These are phyloP conservation scores for Chamaea fasciata DNA, from an alignment of 2,113 vertebrate genomes.

Conservation along the genomic window DNA sequence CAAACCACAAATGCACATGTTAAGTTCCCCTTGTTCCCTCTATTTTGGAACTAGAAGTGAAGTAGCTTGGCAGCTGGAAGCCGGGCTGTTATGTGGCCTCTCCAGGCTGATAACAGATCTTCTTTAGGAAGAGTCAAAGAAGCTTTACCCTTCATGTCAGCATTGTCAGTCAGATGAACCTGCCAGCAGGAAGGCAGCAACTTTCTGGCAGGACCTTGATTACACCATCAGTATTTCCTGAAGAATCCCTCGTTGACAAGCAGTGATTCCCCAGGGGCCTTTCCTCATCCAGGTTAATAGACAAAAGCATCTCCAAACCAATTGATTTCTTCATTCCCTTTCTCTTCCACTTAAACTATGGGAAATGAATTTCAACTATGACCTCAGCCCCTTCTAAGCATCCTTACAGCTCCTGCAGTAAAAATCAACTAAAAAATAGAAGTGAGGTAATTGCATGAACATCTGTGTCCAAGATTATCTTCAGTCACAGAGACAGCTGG, in stretches of 20 bases:
- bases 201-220: neutral
- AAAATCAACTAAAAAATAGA: neutral
- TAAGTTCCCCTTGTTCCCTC: neutral
- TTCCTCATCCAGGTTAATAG: neutral
- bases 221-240: neutral
- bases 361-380: neutral
- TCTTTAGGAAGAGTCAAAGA: neutral
- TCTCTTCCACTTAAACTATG: neutral
- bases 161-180: neutral
- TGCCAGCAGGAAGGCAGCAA: neutral
- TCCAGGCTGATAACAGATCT: neutral
- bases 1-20: accelerated
- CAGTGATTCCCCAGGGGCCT: neutral
- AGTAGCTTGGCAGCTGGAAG: neutral
- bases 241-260: neutral
- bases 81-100: neutral
- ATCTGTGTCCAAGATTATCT: neutral
- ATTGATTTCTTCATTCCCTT: neutral
- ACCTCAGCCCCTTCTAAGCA: neutral
- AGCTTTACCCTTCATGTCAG: neutral
- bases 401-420: neutral
- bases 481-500: neutral
- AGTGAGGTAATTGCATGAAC: neutral
- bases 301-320: neutral
- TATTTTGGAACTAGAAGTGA: neutral